Percentiles rank a stretch among this genome's conserved stretches.
Evolutionary conservation across 2,888 invertebrate species (phyloP).

Genomic region (Agrilus biguttatus): DNA sequence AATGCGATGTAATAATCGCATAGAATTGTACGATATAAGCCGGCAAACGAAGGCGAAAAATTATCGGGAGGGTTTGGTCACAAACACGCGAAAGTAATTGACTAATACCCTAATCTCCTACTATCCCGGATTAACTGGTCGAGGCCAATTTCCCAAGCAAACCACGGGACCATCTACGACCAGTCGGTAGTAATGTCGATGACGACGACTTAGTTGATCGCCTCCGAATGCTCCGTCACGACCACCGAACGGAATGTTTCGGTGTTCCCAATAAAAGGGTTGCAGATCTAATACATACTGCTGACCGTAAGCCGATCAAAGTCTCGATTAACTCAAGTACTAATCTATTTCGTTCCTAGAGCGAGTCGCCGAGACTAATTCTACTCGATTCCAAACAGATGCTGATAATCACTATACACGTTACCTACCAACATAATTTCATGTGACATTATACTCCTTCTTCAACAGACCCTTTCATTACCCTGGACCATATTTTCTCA

Average conservation of each 20-base stretch:
- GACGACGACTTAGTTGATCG: background rate
- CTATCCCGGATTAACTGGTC: conserved; percentile 16
- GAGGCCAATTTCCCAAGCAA: conserved; percentile 9
- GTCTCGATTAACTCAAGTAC: conserved; percentile 15
- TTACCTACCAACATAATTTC: too few species aligned
- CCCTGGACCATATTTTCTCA: too few species aligned
- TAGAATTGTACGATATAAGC: too few species aligned
- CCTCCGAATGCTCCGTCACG: background rate
- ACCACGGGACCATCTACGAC: conserved; percentile 7
- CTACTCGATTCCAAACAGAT: too few species aligned
- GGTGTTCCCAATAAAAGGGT: conserved; percentile 9
- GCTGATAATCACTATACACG: too few species aligned
- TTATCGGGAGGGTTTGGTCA: conserved; percentile 7
- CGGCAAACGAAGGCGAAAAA: too few species aligned
- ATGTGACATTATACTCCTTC: too few species aligned
- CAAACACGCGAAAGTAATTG: conserved; percentile 17
- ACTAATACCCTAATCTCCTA: conserved; percentile 17
- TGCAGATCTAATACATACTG: conserved; percentile 9
- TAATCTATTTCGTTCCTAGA: conserved; percentile 9
- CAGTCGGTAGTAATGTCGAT: background rate
- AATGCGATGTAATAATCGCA: too few species aligned
- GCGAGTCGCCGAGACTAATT: conserved; percentile 1
- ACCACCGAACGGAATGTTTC: conserved; percentile 8
- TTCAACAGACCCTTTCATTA: too few species aligned
- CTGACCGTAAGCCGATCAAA: conserved; percentile 14